phyloP scores from a whole-genome alignment of 2,888 invertebrate genomes.

The Gymnosoma rotundatum region DNA sequence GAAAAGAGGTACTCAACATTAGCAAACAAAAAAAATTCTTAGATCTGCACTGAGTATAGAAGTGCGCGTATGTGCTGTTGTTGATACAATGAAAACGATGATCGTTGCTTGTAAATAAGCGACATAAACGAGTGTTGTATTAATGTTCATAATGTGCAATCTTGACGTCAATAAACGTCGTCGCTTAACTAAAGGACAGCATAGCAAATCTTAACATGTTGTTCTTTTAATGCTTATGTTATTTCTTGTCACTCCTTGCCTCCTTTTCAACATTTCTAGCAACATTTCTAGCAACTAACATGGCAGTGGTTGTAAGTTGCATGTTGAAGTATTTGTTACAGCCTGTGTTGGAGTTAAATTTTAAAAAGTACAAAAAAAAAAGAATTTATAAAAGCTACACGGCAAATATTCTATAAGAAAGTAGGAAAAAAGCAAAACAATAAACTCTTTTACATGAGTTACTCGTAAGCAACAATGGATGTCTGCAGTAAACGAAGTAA shows the following conservation, averaged over 20 bases:
- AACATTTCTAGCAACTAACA: no score
- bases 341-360: background rate
- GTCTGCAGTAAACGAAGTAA: conserved; percentile 28
- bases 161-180: conserved; percentile 82
- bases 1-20: conserved; percentile 18
- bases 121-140: conserved; percentile 81
- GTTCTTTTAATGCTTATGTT: conserved; percentile 53
- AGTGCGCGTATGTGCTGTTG: conserved; percentile 8
- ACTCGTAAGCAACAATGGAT: conserved; percentile 25
- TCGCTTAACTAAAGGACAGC: conserved; percentile 72
- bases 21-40: conserved; percentile 17
- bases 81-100: conserved; percentile 61
- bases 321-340: background rate
- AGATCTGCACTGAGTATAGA: conserved; percentile 5
- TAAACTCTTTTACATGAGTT: conserved; percentile 37
- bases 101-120: conserved; percentile 79
- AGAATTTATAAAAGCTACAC: no score
- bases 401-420: conserved; percentile 39
- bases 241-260: conserved; percentile 5
- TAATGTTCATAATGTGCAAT: conserved; percentile 82
- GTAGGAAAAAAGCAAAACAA: conserved; percentile 31
- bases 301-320: background rate
- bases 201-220: conserved; percentile 66
- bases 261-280: conserved; percentile 9
- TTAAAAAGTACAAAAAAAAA: background rate